Percentiles rank a stretch among this genome's conserved stretches.
Evolutionary conservation across 2,113 vertebrate species (phyloP).

Genomic region (Taurulus bubalis): DNA sequence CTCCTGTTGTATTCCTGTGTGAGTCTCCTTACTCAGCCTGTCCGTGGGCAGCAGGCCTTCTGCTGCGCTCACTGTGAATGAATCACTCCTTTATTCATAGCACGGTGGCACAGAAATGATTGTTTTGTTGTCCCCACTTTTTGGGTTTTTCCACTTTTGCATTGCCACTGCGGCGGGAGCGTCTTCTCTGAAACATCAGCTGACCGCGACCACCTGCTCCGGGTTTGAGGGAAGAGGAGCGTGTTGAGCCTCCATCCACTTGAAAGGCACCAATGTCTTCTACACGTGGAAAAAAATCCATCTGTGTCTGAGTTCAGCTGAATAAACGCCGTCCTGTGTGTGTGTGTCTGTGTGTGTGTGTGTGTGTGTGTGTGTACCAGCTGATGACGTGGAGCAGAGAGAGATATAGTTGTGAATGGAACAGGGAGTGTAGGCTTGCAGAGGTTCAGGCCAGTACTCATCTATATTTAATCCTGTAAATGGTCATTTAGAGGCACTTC

Average conservation of each 20-base stretch:
- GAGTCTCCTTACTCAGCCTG: conserved; percentile 13
- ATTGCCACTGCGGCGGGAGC: not conserved
- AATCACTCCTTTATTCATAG: conserved; percentile 63
- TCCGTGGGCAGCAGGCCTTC: conserved; percentile 54
- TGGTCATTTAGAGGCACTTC: conserved; percentile 66
- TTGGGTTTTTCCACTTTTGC: no score
- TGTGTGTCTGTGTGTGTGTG: conserved; percentile 1
- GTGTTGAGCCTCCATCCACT: no score
- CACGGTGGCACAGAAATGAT: conserved; percentile 16
- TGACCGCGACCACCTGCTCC: not conserved
- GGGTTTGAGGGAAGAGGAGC: not conserved
- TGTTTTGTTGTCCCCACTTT: conserved; percentile 33
- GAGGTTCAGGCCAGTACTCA: conserved; percentile 53
- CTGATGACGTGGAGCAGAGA: conserved; percentile 26
- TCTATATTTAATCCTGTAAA: conserved; percentile 76
- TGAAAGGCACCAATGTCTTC: no score
- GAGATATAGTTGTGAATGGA: conserved; percentile 61
- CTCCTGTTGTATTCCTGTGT: conserved; percentile 18
- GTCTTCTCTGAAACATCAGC: not conserved
- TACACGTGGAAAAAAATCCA: no score
- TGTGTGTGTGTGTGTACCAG: conserved; percentile 23
- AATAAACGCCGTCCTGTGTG: not conserved
- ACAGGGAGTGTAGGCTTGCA: not conserved
- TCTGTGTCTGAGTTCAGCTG: no score
- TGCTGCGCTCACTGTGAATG: conserved; percentile 57